Conservation (phyloP, 2,113 vertebrate genomes). For the Chinchilla lanigera region DNA sequence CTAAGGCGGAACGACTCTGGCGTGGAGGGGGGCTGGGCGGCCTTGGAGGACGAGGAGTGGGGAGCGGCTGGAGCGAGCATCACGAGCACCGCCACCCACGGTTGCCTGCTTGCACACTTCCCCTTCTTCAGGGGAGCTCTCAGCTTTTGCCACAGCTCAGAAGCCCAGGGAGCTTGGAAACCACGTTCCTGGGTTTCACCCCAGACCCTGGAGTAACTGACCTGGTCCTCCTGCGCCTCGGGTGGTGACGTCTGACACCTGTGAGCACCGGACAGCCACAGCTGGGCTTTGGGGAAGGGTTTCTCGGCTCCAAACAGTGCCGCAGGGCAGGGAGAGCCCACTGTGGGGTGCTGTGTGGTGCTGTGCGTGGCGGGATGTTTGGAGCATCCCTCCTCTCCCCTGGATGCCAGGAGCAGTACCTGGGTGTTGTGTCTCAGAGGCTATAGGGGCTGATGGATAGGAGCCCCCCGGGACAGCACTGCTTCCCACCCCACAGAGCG, state of each 20-base stretch:
- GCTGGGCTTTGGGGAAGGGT: neutral
- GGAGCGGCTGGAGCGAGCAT: neutral
- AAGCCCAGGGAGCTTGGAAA: neutral
- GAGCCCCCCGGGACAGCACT: too few species aligned
- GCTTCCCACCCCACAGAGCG: neutral
- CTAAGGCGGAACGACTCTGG: neutral
- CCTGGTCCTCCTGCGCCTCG: neutral
- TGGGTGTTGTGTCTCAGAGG: too few species aligned
- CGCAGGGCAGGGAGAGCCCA: neutral
- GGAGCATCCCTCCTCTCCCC: neutral
- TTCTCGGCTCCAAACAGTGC: neutral
- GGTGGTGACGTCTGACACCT: neutral
- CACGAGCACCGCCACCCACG: neutral
- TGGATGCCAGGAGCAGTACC: neutral
- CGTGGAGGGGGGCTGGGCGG: neutral
- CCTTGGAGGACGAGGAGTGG: neutral
- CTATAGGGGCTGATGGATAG: neutral
- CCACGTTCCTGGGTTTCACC: neutral
- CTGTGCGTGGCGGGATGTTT: neutral
- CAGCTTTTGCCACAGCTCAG: neutral
- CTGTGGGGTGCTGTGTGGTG: neutral
- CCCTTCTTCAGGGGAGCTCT: neutral
- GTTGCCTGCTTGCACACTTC: neutral
- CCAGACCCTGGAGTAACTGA: neutral
- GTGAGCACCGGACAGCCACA: neutral